Percentiles rank a stretch among this genome's conserved stretches.
Conservation (phyloP, 1,140 invertebrate species). For the Solenopsis fugax region DNA sequence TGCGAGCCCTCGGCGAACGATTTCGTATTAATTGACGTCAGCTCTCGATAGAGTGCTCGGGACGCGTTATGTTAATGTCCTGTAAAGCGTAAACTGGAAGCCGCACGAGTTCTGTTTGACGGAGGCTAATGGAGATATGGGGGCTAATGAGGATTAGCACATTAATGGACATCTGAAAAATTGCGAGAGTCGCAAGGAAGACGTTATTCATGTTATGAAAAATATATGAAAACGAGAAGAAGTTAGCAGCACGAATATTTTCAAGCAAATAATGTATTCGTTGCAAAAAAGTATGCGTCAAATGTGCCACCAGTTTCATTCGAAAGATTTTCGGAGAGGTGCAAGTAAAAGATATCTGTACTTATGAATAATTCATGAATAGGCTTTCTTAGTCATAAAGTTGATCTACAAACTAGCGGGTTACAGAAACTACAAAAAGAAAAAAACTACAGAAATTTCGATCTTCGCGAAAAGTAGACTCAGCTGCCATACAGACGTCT, state of each 20-base stretch:
- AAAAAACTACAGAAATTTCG: conserved; percentile 10
- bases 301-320: neutral
- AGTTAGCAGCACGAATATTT: neutral
- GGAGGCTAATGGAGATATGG: conserved; percentile 34
- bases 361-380: conserved; percentile 24
- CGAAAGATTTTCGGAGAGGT: neutral
- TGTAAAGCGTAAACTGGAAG: conserved; percentile 42
- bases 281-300: neutral
- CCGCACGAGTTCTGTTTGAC: conserved; percentile 17
- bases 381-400: neutral
- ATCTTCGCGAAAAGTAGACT: neutral
- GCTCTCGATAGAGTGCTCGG: conserved; percentile 39
- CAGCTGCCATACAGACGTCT: neutral
- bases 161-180: conserved; percentile 42
- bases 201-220: neutral
- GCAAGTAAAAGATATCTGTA: neutral
- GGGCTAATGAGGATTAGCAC: conserved; percentile 51
- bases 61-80: conserved; percentile 55
- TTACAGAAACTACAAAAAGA: neutral
- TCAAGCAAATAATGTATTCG: neutral
- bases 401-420: neutral
- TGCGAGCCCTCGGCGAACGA: conserved; percentile 45
- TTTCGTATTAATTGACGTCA: conserved; percentile 59
- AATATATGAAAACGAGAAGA: neutral
- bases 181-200: conserved; percentile 8